A percentile compares a stretch with the other conserved stretches of the same genome.
These are phyloP conservation scores for Sanderia malayensis DNA, from an alignment of 30 jellyfish, hydroid and myxozoan genomes.

Conservation along the genomic window DNA sequence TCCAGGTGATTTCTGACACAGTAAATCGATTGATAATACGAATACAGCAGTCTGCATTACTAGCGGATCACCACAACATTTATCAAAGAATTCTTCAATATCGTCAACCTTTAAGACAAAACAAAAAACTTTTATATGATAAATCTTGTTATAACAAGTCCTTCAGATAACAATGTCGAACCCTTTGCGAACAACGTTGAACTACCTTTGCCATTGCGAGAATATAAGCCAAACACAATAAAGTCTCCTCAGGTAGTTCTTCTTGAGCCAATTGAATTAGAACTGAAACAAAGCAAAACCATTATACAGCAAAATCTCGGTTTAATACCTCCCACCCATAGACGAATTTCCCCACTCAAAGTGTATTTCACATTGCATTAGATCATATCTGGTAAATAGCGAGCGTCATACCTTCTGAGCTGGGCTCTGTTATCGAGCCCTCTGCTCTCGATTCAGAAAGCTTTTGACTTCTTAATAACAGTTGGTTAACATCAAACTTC, in stretches of 20 bases:
- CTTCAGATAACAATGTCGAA: too few species aligned
- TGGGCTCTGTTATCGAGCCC: slow-evolving; percentile 61
- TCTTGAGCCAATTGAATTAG: slow-evolving; percentile 56
- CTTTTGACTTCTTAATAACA: slow-evolving; percentile 74
- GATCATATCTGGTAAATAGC: too few species aligned
- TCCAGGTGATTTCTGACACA: neutral
- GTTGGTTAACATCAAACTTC: slow-evolving; percentile 17
- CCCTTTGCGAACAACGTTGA: too few species aligned
- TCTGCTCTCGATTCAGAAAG: slow-evolving; percentile 71
- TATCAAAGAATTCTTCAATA: slow-evolving; percentile 42
- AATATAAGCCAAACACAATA: slow-evolving; percentile 59
- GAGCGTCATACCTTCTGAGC: slow-evolving; percentile 53
- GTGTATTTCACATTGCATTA: too few species aligned
- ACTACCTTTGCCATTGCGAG: slow-evolving; percentile 51
- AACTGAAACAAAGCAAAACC: slow-evolving; percentile 33
- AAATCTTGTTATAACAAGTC: too few species aligned
- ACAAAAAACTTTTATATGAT: neutral
- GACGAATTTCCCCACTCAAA: too few species aligned
- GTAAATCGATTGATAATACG: slow-evolving; percentile 26
- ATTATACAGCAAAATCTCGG: too few species aligned
- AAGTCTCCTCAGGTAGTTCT: slow-evolving; percentile 46
- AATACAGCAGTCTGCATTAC: slow-evolving; percentile 57
- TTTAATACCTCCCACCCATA: too few species aligned
- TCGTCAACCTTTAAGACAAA: slow-evolving; percentile 32
- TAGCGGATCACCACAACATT: slow-evolving; percentile 42